These are phyloP conservation scores for Spheniscus humboldti DNA, from an alignment of 2,797 vertebrate genomes.

Conservation along the genomic window DNA sequence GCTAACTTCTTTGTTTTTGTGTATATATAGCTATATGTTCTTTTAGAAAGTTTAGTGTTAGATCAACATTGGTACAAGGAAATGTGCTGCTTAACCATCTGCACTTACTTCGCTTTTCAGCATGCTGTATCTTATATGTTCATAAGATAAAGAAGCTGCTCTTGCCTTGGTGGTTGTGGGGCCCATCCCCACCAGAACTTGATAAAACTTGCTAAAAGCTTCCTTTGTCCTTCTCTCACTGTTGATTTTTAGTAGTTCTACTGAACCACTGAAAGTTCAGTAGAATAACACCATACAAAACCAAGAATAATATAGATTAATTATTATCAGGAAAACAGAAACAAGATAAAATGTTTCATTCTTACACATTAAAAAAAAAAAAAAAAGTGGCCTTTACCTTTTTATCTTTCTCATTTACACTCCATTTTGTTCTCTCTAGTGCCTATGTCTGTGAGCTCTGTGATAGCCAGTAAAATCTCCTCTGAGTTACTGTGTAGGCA, in stretches of 20 bases:
- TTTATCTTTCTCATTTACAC: neutral
- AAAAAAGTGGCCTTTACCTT: neutral
- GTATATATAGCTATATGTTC: neutral
- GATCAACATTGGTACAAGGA: neutral
- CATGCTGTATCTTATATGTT: neutral
- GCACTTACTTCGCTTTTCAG: neutral
- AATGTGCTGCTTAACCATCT: neutral
- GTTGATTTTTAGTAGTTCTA: neutral
- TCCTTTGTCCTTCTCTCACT: neutral
- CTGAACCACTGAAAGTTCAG: neutral
- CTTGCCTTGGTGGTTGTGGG: neutral
- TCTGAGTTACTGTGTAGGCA: neutral
- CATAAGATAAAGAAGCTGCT: neutral
- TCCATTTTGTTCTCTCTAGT: neutral
- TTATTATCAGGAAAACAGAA: neutral
- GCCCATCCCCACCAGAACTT: neutral
- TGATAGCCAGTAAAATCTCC: neutral
- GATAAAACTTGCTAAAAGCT: neutral
- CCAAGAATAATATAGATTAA: neutral
- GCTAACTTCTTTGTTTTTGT: neutral
- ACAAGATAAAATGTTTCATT: neutral
- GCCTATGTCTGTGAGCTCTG: neutral
- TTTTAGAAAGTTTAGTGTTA: neutral
- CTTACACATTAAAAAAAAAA: neutral
- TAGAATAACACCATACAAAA: neutral